phyloP scores from a whole-genome alignment of 2,797 vertebrate species.

The Sebastes kiyomatsui region DNA sequence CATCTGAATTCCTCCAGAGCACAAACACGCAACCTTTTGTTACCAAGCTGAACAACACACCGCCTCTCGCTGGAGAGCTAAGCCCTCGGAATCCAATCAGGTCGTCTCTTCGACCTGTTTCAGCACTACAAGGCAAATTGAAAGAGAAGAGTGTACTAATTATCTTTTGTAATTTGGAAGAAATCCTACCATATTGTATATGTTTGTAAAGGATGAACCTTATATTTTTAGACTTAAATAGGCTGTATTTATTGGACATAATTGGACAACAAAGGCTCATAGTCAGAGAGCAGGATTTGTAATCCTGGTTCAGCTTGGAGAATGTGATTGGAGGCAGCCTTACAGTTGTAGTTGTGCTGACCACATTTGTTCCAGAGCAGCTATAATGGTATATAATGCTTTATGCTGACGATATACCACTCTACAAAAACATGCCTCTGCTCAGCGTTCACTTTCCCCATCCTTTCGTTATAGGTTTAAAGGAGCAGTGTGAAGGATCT shows the following conservation, averaged over 20 bases:
- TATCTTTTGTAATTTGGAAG: not conserved
- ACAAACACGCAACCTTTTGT: conserved; percentile 37
- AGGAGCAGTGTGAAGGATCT: not conserved
- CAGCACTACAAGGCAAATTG: not conserved
- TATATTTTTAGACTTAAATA: not conserved
- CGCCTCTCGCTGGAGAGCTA: conserved; percentile 16
- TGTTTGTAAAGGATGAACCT: not conserved
- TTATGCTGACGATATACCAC: conserved; percentile 6
- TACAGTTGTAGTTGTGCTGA: not conserved
- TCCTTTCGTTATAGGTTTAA: not conserved
- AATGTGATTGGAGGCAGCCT: not conserved
- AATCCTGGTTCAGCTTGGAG: not conserved
- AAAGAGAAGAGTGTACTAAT: not conserved
- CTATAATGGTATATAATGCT: not conserved
- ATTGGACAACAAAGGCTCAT: not conserved
- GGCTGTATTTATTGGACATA: not conserved
- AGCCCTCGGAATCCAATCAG: conserved; percentile 24
- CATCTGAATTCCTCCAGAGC: conserved; percentile 35
- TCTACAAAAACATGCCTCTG: not conserved
- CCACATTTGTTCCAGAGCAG: not conserved
- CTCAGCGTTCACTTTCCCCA: not conserved
- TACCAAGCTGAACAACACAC: conserved; percentile 27
- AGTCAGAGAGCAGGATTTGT: not conserved
- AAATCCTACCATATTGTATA: not conserved
- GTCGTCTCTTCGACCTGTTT: not conserved